A percentile compares a stretch with the other conserved stretches of the same genome.
Conservation (phyloP, 1,140 invertebrate genomes). For the Copidosoma floridanum region DNA sequence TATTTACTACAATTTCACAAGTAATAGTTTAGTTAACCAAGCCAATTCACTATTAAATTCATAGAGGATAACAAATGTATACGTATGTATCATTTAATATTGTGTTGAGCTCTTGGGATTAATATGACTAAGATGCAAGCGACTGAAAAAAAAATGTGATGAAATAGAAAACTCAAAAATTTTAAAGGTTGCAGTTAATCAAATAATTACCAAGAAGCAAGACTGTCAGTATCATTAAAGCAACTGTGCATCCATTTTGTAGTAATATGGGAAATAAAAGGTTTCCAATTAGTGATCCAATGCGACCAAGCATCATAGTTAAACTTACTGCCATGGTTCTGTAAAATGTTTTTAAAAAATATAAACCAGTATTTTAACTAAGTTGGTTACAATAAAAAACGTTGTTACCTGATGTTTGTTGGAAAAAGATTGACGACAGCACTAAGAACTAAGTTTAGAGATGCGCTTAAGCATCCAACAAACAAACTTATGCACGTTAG, state of each 20-base stretch:
- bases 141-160: conserved; percentile 32
- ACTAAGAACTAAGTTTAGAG: conserved; percentile 56
- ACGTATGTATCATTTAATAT: too few species aligned
- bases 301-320: conserved; percentile 55
- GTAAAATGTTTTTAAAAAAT: background rate
- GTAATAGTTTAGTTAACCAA: too few species aligned
- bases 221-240: conserved; percentile 46
- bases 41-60: too few species aligned
- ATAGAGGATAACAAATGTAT: too few species aligned
- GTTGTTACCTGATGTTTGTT: conserved; percentile 56
- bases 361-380: background rate
- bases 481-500: conserved; percentile 53
- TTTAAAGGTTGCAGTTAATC: background rate
- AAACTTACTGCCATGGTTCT: conserved; percentile 57
- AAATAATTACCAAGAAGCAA: conserved; percentile 47
- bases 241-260: conserved; percentile 47
- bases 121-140: conserved; percentile 37
- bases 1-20: too few species aligned
- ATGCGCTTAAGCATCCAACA: conserved; percentile 57
- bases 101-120: conserved; percentile 30
- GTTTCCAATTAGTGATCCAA: conserved; percentile 55
- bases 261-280: conserved; percentile 56
- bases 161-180: conserved; percentile 1
- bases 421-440: conserved; percentile 62
- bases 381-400: background rate